phyloP scores from a whole-genome alignment of 2,113 vertebrate species.

The Notechis scutatus region DNA sequence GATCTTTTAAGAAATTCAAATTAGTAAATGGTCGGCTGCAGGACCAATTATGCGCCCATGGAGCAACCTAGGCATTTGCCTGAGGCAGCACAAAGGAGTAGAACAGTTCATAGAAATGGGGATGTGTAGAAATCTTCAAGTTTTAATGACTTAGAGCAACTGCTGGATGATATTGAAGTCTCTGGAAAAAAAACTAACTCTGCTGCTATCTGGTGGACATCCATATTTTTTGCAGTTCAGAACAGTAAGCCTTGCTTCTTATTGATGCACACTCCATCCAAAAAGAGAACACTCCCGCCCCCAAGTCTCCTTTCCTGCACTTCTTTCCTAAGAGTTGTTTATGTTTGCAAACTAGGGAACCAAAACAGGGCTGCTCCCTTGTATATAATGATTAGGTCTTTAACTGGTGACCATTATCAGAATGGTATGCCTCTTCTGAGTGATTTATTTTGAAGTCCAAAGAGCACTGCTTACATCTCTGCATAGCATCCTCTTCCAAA shows the following conservation, averaged over 20 bases:
- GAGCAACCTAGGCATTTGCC: neutral
- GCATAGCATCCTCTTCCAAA: neutral
- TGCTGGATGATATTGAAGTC: neutral
- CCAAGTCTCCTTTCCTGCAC: neutral
- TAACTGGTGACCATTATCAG: neutral
- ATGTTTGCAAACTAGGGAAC: neutral
- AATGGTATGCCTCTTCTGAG: neutral
- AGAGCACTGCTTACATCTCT: neutral
- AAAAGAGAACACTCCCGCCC: neutral
- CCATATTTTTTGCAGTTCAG: neutral
- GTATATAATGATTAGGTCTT: neutral
- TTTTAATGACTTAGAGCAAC: neutral
- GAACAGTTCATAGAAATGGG: neutral
- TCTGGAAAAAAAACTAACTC: neutral
- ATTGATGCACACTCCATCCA: neutral
- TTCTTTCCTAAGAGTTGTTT: neutral
- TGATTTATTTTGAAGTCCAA: neutral
- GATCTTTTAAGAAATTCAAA: neutral
- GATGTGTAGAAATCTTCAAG: neutral
- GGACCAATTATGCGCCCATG: neutral
- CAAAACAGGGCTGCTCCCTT: neutral
- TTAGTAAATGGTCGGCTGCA: neutral
- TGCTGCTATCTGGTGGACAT: neutral
- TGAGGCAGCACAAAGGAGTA: neutral
- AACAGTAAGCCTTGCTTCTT: neutral